A percentile compares a stretch with the other conserved stretches of the same genome.
These are phyloP conservation scores for Tenthredo livida DNA, from an alignment of 2,888 invertebrate genomes.

Conservation along the genomic window DNA sequence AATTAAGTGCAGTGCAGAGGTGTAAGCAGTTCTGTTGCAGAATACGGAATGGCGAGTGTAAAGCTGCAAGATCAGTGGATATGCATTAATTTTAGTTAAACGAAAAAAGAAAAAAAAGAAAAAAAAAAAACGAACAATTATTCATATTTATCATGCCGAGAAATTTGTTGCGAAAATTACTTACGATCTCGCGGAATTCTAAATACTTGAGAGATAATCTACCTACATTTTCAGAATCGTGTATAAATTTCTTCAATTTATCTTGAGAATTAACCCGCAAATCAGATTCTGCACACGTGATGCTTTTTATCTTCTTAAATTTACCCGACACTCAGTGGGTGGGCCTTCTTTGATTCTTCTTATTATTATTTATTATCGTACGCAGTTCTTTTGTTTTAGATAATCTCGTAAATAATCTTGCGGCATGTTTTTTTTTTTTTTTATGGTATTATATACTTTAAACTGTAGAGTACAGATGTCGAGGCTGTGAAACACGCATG, in stretches of 20 bases:
- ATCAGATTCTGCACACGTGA: too few relatives aligned
- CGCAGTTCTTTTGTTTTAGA: background rate
- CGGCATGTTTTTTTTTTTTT: background rate
- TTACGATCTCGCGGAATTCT: background rate
- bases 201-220: background rate
- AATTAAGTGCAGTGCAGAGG: slow-evolving; percentile 9
- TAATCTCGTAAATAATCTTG: background rate
- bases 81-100: background rate
- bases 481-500: slow-evolving; percentile 27
- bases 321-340: background rate
- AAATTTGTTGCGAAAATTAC: background rate
- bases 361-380: background rate
- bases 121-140: background rate
- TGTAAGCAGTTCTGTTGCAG: background rate
- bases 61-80: background rate
- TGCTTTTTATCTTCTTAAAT: too few relatives aligned
- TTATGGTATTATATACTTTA: background rate
- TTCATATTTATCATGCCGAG: background rate
- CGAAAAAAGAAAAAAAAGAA: background rate
- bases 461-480: slow-evolving; percentile 9
- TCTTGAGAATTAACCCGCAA: too few relatives aligned
- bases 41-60: background rate
- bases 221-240: too few relatives aligned
- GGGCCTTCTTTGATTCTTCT: background rate
- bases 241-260: too few relatives aligned